A percentile compares a stretch with the other conserved stretches of the same genome.
phyloP scores from a whole-genome alignment of 2,113 vertebrate genomes.

The Pongo abelii region DNA sequence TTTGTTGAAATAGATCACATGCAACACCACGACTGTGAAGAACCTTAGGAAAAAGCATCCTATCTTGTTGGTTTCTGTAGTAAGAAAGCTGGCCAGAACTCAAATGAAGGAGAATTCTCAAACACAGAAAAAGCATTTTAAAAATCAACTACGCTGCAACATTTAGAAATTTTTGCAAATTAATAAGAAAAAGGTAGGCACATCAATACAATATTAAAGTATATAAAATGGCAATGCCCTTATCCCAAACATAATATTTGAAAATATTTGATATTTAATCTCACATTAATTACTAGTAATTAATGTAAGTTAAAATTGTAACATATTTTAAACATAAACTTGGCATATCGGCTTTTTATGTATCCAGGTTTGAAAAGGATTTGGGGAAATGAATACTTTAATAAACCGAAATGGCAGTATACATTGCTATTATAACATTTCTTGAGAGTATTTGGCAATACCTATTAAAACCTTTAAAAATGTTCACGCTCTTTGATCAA shows the following conservation, averaged over 20 bases:
- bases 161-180: slow-evolving; percentile 7
- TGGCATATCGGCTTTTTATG: neutral
- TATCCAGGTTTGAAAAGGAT: neutral
- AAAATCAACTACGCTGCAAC: neutral
- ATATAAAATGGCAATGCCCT: neutral
- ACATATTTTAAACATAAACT: neutral
- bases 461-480: neutral
- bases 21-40: neutral
- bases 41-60: neutral
- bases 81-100: neutral
- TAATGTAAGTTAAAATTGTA: neutral
- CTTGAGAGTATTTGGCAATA: neutral
- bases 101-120: neutral
- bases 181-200: neutral
- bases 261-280: slow-evolving; percentile 28
- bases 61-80: neutral
- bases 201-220: neutral
- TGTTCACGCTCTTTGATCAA: neutral
- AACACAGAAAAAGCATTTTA: neutral
- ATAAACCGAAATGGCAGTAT: neutral
- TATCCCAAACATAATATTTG: neutral
- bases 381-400: neutral
- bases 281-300: neutral
- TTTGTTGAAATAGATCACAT: neutral
- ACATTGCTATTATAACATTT: neutral